Evolutionary conservation across 2,797 vertebrate genomes (phyloP).

Genomic region (Phoxinus dragarum): DNA sequence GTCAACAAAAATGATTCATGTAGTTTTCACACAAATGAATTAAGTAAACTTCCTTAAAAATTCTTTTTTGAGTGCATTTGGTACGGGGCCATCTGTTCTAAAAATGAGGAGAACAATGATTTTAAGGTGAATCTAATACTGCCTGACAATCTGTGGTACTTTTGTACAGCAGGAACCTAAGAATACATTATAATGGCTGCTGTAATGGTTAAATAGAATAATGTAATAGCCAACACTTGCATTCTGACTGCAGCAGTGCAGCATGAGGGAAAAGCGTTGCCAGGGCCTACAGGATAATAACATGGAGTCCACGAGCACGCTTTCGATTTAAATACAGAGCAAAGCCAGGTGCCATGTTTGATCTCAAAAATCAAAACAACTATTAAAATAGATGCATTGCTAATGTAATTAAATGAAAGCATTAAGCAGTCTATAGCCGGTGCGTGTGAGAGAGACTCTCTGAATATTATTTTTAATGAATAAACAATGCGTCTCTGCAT

Average conservation of each 20-base stretch:
- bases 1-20: no score
- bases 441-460: not conserved
- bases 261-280: not conserved
- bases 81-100: not conserved
- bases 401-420: conserved; percentile 49
- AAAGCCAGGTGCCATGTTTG: conserved; percentile 52
- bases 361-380: conserved; percentile 48
- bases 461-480: conserved; percentile 45
- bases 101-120: not conserved
- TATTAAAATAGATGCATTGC: conserved; percentile 48
- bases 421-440: conserved; percentile 25
- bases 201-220: not conserved
- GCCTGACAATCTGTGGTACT: not conserved
- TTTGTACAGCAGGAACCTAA: conserved; percentile 19
- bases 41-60: no score
- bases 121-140: not conserved
- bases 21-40: no score
- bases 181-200: conserved; percentile 13
- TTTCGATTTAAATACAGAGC: conserved; percentile 42
- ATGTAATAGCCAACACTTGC: conserved; percentile 13
- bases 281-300: conserved; percentile 32
- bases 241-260: conserved; percentile 12
- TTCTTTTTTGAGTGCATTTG: not conserved
- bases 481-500: conserved; percentile 26
- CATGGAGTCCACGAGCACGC: not conserved